Base-by-base conservation (phyloP, 2,888 invertebrate genomes). In the Lycaena phlaeas region DNA sequence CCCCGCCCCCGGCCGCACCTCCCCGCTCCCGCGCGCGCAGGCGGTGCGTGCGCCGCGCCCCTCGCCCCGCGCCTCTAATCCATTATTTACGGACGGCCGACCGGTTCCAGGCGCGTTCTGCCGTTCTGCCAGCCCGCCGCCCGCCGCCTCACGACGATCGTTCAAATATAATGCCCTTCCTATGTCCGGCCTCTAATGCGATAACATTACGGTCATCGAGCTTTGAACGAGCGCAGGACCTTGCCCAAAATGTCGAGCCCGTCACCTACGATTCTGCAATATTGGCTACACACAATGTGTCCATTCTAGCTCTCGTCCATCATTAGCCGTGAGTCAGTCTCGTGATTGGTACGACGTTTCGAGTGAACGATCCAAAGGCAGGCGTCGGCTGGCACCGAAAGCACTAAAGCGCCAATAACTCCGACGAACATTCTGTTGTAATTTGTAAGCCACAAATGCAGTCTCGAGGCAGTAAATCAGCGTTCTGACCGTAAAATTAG, bases 91-190 rank as follows among this genome's bases (percentile, higher is more conserved):
- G 77, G 77, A 74, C 77, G 71, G 73, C 68, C 77, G 75, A 82
- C 85, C 78, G 79, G 84, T 81, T 84, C 75, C 76, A 73, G 77
- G 75, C 79, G 75, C 72, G 79, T 72, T 75, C 68, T 74, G 64
- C 72, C 71, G 68, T 72, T 75, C 68, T 74, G 64, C 72, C 71
- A 69, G 68, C 67, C 68, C 62, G 67, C 64, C 66, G 70, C 66
- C 68, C 63, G 68, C 64, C 67, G 70, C 67, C 66, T 62, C 68
- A 68, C 73, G 68, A 68, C 72, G 72, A 76, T 73, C 77, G 75
- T 76, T 77, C 78, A 76, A 79, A 79, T 73, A 74, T 78, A 78
- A 79, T 79, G 77, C 76, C 79, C 79, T 82, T 82, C 79, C 79
- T 81, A 81, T 82, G 81, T 82, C 81, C 81, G 82, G 79, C 64